Evolutionary conservation across 1,140 invertebrate species (phyloP).

Genomic region (Saccostrea glomerata): DNA sequence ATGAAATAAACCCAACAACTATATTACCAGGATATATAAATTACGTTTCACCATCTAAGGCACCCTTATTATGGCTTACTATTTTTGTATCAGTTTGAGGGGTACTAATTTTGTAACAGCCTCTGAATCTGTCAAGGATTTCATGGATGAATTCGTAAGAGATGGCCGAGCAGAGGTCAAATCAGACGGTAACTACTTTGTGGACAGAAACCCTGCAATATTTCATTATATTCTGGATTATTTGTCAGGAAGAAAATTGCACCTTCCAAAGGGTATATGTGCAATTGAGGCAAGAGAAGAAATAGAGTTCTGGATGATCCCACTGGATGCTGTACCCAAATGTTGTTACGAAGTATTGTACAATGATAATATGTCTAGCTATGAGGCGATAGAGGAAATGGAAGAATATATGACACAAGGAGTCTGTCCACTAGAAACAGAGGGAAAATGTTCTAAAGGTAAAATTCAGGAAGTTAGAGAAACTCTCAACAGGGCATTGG

Average conservation of each 20-base stretch:
- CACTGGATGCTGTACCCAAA: not conserved
- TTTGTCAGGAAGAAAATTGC: not conserved
- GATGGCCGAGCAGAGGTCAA: not conserved
- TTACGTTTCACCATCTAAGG: not conserved
- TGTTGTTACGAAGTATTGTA: constrained; percentile 20
- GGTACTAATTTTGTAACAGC: not conserved
- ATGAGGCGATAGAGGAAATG: not conserved
- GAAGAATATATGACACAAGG: not conserved
- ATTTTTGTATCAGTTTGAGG: not conserved
- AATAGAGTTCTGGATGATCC: constrained; percentile 32
- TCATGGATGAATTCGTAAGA: not conserved
- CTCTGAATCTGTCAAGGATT: not conserved
- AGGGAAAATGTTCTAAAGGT: not conserved
- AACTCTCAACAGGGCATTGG: not conserved
- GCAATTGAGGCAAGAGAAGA: constrained; percentile 2
- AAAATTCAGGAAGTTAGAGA: not conserved
- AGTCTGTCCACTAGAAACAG: not conserved
- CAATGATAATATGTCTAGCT: not conserved
- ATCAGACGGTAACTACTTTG: not conserved
- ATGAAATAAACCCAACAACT: too few relatives aligned
- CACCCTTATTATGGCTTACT: not conserved
- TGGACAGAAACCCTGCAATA: constrained; percentile 13
- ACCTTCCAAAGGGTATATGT: not conserved
- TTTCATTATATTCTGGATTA: constrained; percentile 25
- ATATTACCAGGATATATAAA: too few relatives aligned